phyloP scores from a whole-genome alignment of 2,113 vertebrate genomes.

The Pavo muticus region DNA sequence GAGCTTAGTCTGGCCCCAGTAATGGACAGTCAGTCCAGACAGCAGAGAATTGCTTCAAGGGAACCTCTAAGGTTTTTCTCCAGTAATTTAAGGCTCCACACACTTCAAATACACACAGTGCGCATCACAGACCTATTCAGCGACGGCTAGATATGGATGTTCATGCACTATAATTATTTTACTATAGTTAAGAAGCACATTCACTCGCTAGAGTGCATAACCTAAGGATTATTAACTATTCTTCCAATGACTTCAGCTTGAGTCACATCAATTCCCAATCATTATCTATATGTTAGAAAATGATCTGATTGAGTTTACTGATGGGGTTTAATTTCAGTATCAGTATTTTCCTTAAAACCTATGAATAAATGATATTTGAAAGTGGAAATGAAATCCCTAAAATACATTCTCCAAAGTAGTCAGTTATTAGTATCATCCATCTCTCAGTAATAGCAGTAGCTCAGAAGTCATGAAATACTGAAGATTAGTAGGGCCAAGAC shows the following conservation, averaged over 20 bases:
- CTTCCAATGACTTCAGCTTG: neutral
- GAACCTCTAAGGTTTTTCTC: neutral
- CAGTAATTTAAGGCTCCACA: neutral
- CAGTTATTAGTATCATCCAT: slow-evolving; percentile 39
- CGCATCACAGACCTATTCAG: neutral
- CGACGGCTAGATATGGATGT: neutral
- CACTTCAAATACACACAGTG: neutral
- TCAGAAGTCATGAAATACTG: slow-evolving; percentile 21
- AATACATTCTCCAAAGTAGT: neutral
- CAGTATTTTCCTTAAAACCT: slow-evolving; percentile 37
- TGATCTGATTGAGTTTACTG: neutral
- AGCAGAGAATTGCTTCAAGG: neutral
- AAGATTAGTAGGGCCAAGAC: slow-evolving; percentile 20
- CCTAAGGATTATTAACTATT: neutral
- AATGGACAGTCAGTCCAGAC: neutral
- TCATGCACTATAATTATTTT: neutral
- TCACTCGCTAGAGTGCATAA: neutral
- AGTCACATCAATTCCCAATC: slow-evolving; percentile 11
- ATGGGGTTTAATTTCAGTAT: slow-evolving; percentile 36
- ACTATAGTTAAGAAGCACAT: neutral
- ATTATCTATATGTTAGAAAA: neutral
- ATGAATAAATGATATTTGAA: slow-evolving; percentile 2
- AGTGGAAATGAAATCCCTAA: neutral
- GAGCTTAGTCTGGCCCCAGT: neutral
- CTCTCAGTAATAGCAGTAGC: slow-evolving; percentile 21